phyloP scores from a whole-genome alignment of 2,113 vertebrate genomes.

The human region DNA sequence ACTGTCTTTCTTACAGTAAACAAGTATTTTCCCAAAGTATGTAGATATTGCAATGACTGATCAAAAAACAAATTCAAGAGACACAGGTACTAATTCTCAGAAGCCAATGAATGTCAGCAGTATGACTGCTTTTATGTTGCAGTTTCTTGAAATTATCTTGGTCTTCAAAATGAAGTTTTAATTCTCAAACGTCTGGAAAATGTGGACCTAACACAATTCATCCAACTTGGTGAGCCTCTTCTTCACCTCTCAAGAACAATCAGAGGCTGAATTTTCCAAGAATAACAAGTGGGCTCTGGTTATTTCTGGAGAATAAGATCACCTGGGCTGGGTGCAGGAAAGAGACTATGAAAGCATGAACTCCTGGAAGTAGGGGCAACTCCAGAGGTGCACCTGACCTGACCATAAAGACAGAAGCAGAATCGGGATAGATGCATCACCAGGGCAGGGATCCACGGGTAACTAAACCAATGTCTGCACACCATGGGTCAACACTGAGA shows the following conservation, averaged over 20 bases:
- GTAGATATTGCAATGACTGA: neutral
- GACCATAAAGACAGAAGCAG: neutral
- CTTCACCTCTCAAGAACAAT: neutral
- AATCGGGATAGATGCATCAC: neutral
- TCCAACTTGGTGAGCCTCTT: neutral
- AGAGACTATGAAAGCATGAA: neutral
- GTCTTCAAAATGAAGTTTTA: neutral
- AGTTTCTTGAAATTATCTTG: neutral
- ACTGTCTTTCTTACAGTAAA: neutral
- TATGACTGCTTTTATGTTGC: neutral
- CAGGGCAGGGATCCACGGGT: neutral
- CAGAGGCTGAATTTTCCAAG: neutral
- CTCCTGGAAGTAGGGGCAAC: neutral
- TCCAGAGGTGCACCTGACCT: neutral
- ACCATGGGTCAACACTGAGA: neutral
- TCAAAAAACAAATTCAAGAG: neutral
- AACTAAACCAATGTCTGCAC: neutral
- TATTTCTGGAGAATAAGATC: neutral
- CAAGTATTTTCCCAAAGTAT: neutral
- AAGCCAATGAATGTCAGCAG: neutral
- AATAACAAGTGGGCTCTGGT: neutral
- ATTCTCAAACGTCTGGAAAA: neutral
- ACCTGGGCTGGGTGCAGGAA: neutral
- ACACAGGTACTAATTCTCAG: neutral
- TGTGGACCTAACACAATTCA: neutral